These are phyloP conservation scores for Thaumetopoea pityocampa DNA, from an alignment of 1,140 invertebrate species.

Conservation along the genomic window DNA sequence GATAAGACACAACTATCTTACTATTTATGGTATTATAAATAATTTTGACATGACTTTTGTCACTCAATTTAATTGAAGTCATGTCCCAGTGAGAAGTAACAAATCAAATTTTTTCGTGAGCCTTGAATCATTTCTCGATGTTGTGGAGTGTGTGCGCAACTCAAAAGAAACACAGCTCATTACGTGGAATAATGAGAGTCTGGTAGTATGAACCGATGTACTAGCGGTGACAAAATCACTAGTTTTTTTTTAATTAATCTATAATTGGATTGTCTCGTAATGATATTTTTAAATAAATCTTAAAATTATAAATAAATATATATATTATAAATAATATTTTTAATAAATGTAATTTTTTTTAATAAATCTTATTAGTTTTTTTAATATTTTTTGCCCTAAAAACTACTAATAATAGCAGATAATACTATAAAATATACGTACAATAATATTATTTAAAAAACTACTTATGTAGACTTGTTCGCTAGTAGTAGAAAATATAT, in stretches of 20 bases:
- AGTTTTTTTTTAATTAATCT: constrained; percentile 2
- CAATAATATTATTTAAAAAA: no score
- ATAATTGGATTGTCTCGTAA: not conserved
- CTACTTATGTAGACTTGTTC: no score
- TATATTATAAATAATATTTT: no score
- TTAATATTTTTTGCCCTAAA: no score
- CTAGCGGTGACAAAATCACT: constrained; percentile 34
- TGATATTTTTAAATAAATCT: not conserved
- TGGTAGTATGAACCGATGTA: constrained; percentile 53
- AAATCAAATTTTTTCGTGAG: constrained; percentile 70
- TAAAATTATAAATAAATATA: constrained; percentile 3
- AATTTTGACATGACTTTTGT: constrained; percentile 53
- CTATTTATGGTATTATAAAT: constrained; percentile 11
- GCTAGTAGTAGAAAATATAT: no score
- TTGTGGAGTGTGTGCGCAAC: constrained; percentile 34
- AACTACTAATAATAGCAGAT: no score
- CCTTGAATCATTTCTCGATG: constrained; percentile 43
- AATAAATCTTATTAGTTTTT: no score
- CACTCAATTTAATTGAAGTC: constrained; percentile 59
- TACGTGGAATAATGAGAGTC: constrained; percentile 57
- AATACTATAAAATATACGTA: no score
- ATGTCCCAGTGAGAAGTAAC: constrained; percentile 44
- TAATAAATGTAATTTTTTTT: no score
- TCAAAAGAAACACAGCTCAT: constrained; percentile 63
- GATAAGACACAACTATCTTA: constrained; percentile 13